These are phyloP conservation scores for Alectura lathami DNA, from an alignment of 2,113 vertebrate species.

Conservation along the genomic window DNA sequence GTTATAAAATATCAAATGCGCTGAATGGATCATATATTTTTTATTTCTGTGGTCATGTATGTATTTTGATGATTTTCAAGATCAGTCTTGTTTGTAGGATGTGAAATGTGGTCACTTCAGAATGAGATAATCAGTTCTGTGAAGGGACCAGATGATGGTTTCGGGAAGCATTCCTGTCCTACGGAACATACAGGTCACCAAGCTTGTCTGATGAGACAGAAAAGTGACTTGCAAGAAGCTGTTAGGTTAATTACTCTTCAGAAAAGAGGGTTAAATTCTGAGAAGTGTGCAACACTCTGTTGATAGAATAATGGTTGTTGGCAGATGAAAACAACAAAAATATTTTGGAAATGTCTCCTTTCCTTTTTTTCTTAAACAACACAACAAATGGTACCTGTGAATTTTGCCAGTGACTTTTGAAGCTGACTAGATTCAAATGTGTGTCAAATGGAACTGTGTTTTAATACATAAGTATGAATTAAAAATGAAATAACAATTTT, in stretches of 20 bases:
- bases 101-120: background rate
- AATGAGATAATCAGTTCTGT: slow-evolving; percentile 12
- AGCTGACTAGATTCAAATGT: background rate
- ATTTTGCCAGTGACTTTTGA: slow-evolving; percentile 10
- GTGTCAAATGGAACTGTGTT: background rate
- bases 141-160: slow-evolving; percentile 11
- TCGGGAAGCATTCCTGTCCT: slow-evolving; percentile 15
- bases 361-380: background rate
- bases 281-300: slow-evolving; percentile 38
- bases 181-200: background rate
- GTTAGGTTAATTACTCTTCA: slow-evolving; percentile 69
- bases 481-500: background rate
- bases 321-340: slow-evolving; percentile 46
- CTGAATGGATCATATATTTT: background rate
- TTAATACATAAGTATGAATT: background rate
- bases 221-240: slow-evolving; percentile 54
- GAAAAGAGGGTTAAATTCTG: slow-evolving; percentile 38
- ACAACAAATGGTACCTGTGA: background rate
- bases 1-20: background rate
- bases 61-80: background rate
- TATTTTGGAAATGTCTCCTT: background rate
- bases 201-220: slow-evolving; percentile 43
- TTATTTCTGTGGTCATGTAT: background rate
- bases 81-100: background rate
- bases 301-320: slow-evolving; percentile 23